These are phyloP conservation scores for Myiozetetes cayanensis DNA, from an alignment of 2,113 vertebrate genomes.

Conservation along the genomic window DNA sequence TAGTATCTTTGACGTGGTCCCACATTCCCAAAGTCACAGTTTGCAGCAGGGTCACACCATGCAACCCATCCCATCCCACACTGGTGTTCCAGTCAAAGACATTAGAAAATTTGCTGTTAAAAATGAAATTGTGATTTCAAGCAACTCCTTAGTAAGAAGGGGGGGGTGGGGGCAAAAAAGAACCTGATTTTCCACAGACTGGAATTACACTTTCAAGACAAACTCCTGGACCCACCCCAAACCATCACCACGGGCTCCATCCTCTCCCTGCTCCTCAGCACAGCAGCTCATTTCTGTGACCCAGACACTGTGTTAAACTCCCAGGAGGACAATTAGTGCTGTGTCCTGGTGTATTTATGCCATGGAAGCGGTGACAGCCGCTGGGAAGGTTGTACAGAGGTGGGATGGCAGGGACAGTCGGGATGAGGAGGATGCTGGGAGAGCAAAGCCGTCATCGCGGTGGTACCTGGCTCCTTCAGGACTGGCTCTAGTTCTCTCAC, in stretches of 20 bases:
- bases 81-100: background rate
- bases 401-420: background rate
- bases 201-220: background rate
- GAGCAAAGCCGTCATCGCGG: background rate
- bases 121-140: background rate
- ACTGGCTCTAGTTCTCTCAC: slow-evolving; percentile 7
- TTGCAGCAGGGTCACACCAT: background rate
- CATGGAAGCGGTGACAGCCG: background rate
- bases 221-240: background rate
- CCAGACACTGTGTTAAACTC: background rate
- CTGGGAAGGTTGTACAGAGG: background rate
- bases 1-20: rapidly evolving
- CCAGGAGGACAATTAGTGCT: rapidly evolving
- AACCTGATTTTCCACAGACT: background rate
- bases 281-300: background rate
- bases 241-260: background rate
- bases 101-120: background rate
- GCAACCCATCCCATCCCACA: background rate
- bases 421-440: background rate
- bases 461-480: slow-evolving; percentile 35
- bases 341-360: background rate
- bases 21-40: background rate
- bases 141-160: background rate
- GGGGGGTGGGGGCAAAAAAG: background rate
- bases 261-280: background rate